These are phyloP conservation scores for Protobothrops mucrosquamatus DNA, from an alignment of 2,113 vertebrate species.

Conservation along the genomic window DNA sequence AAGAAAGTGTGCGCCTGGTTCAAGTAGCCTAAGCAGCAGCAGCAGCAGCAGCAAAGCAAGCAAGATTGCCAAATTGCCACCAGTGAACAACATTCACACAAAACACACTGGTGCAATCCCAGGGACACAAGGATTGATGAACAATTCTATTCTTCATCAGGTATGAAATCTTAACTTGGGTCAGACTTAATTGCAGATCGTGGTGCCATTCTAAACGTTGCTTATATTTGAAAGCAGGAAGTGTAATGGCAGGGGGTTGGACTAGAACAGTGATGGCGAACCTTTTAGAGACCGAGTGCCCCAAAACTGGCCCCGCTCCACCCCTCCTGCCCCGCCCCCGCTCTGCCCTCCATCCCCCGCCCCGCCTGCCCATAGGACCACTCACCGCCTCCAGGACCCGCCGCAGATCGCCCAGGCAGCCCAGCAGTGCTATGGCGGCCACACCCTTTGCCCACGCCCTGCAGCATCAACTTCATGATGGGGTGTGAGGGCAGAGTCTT, in stretches of 20 bases:
- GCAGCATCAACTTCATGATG: too few species aligned
- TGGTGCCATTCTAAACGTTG: neutral
- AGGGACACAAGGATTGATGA: slow-evolving; percentile 85
- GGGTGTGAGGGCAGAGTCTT: too few species aligned
- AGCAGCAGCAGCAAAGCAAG: slow-evolving; percentile 77
- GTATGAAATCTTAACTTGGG: slow-evolving; percentile 67
- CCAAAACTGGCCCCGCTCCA: too few species aligned
- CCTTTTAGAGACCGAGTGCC: too few species aligned
- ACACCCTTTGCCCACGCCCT: too few species aligned
- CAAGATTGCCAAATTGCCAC: slow-evolving; percentile 88
- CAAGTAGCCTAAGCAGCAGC: slow-evolving; percentile 71
- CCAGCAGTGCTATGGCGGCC: too few species aligned
- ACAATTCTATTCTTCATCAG: slow-evolving; percentile 95
- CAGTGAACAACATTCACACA: slow-evolving; percentile 90
- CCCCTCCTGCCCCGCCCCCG: too few species aligned
- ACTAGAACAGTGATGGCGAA: neutral
- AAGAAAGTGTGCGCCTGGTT: slow-evolving; percentile 86
- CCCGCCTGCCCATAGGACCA: too few species aligned
- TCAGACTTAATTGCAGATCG: neutral
- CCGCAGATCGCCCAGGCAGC: too few species aligned
- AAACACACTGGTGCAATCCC: slow-evolving; percentile 88
- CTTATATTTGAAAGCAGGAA: neutral
- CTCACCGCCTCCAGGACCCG: too few species aligned
- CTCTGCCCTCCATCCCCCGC: too few species aligned
- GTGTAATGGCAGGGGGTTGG: neutral